Evolutionary conservation across 2,888 invertebrate genomes (phyloP).

Genomic region (Drosophila longiperda): DNA sequence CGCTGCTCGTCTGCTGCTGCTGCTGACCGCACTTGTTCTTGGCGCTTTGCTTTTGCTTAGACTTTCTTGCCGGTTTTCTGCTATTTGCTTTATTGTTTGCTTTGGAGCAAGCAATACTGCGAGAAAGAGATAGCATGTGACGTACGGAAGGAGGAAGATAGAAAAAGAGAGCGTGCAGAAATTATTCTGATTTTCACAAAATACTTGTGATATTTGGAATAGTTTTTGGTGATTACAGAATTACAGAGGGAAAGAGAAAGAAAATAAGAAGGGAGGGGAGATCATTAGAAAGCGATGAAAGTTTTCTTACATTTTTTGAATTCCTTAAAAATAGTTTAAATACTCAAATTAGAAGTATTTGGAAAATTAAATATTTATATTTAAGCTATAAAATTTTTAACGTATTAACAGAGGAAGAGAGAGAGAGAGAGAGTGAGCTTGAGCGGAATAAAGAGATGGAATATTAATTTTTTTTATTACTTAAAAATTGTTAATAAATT

Average conservation of each 20-base stretch:
- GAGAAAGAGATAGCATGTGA: background rate
- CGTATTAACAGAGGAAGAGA: no score
- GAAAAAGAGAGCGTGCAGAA: background rate
- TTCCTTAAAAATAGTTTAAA: background rate
- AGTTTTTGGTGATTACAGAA: background rate
- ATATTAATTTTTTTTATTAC: background rate
- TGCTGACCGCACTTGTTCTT: constrained; percentile 68
- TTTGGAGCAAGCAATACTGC: constrained; percentile 30
- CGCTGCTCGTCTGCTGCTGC: background rate
- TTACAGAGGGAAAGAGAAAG: background rate
- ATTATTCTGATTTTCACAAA: background rate
- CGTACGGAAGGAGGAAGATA: background rate
- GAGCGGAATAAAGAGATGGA: background rate
- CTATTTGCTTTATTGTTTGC: constrained; percentile 70
- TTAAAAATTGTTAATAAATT: background rate
- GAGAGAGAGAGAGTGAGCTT: background rate
- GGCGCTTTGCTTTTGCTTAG: constrained; percentile 58
- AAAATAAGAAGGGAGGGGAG: no score
- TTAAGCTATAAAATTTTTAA: no score
- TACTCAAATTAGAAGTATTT: background rate
- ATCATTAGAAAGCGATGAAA: background rate
- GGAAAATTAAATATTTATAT: background rate
- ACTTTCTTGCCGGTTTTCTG: constrained; percentile 73
- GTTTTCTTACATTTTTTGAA: background rate
- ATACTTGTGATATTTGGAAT: background rate